Evolutionary conservation across 2,888 invertebrate species (phyloP).

Genomic region (Pedicia rivosa): DNA sequence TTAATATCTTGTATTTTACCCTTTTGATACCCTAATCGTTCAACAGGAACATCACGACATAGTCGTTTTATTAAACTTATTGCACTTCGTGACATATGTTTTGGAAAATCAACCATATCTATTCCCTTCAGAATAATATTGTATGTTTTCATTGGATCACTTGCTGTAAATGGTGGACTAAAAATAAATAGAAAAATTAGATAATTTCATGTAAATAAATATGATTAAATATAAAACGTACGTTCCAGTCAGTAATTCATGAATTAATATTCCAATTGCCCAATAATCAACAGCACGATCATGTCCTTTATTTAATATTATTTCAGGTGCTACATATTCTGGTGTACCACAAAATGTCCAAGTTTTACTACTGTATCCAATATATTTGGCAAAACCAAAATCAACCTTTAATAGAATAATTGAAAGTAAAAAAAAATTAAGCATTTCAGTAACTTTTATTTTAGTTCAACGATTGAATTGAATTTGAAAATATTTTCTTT

Average conservation of each 20-base stretch:
- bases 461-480: too few species aligned
- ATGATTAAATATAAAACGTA: conserved; percentile 27
- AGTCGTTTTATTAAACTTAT: conserved; percentile 71
- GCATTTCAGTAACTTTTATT: too few species aligned
- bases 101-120: conserved; percentile 72
- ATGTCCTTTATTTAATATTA: conserved; percentile 65
- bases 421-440: neutral
- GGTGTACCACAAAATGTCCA: conserved; percentile 98
- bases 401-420: conserved; percentile 43
- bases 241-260: conserved; percentile 76
- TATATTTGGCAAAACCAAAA: conserved; percentile 85
- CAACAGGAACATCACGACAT: conserved; percentile 71
- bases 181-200: conserved; percentile 24
- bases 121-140: conserved; percentile 85
- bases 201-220: neutral
- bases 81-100: conserved; percentile 61
- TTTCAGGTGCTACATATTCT: conserved; percentile 79
- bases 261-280: conserved; percentile 80
- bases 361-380: conserved; percentile 66
- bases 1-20: conserved; percentile 78
- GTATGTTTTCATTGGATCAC: conserved; percentile 90
- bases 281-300: conserved; percentile 85
- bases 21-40: conserved; percentile 78
- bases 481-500: too few species aligned
- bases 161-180: conserved; percentile 71